A percentile compares a stretch with the other conserved stretches of the same genome.
These are phyloP conservation scores for Erebia aethiops DNA, from an alignment of 2,888 invertebrate genomes.

Conservation along the genomic window DNA sequence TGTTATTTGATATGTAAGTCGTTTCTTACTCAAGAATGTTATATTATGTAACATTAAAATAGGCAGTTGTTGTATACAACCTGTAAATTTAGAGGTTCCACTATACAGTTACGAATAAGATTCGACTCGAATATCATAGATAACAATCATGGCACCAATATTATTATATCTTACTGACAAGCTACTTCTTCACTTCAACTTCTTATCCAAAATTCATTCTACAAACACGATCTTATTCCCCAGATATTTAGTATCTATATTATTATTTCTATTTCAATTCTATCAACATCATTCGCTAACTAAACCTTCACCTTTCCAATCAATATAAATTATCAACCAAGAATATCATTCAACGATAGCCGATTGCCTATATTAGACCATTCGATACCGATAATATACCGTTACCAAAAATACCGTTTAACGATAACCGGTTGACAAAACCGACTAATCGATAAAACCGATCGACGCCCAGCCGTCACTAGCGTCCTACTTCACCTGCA, in stretches of 20 bases:
- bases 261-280: neutral
- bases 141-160: no score
- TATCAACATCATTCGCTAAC: neutral
- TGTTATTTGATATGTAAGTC: neutral
- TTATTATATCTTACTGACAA: no score
- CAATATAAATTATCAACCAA: no score
- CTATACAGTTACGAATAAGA: neutral
- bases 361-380: neutral
- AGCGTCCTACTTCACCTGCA: conserved; percentile 74
- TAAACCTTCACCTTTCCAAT: neutral
- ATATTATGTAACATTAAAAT: neutral
- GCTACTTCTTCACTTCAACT: no score
- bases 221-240: no score
- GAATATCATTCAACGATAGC: neutral
- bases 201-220: no score
- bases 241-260: no score
- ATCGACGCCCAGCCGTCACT: conserved; percentile 56
- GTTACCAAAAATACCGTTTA: conserved; percentile 6
- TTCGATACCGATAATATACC: neutral
- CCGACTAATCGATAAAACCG: conserved; percentile 42
- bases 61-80: neutral
- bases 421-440: conserved; percentile 1
- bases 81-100: neutral
- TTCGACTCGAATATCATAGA: no score
- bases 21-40: neutral